Base-by-base conservation (phyloP, 2,888 invertebrate species). In the Fragum whitleyi region DNA sequence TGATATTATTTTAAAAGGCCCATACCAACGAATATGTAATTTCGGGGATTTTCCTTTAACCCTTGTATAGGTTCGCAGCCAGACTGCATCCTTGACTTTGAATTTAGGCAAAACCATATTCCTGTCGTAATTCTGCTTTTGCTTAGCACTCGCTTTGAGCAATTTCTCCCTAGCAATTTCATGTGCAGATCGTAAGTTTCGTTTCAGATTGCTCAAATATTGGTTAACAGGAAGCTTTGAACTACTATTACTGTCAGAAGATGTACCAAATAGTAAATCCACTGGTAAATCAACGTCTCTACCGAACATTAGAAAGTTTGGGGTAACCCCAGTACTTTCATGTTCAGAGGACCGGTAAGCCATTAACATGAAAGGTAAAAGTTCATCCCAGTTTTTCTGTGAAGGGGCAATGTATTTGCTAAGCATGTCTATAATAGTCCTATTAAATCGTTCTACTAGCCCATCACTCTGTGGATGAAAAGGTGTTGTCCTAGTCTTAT, bases 371-470 rank as follows among this genome's bases (percentile, higher is more conserved):
- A 74, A 2, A n/a, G 51, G 23, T 23, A 74, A 36, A 47, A 51
- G 51, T 51, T 16, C 39, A 39, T 76, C 76, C 76, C 76, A 76
- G 21, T 76, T 36, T 14, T 26, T 28, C 19, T 76, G 76, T 39
- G 69, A 26, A 16, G 57, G 42, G 11, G 61, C 42, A 16, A 75
- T 55, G 29, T 59, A 75, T 19, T 69, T 69, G 5, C 68, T 57
- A 9, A 75, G 14, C 69, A 75, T 69, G 42, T 36, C 42, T n/a
- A 51, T 23, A 16, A 71, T 32, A 7, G 76, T 70, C 42, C 71
- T 19, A 57, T 77, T 71, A 5, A 65, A 62, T 19, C 57, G 26
- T 42, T 67, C 67, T 29, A 67, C 47, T 21, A 67, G 9, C n/a
- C 67, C 67, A 23, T 67, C 67, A 14, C 32, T 11, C 23, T 67